A percentile compares a stretch with the other conserved stretches of the same genome.
Evolutionary conservation across 2,113 vertebrate species (phyloP).

Genomic region (Sebastes fasciatus): DNA sequence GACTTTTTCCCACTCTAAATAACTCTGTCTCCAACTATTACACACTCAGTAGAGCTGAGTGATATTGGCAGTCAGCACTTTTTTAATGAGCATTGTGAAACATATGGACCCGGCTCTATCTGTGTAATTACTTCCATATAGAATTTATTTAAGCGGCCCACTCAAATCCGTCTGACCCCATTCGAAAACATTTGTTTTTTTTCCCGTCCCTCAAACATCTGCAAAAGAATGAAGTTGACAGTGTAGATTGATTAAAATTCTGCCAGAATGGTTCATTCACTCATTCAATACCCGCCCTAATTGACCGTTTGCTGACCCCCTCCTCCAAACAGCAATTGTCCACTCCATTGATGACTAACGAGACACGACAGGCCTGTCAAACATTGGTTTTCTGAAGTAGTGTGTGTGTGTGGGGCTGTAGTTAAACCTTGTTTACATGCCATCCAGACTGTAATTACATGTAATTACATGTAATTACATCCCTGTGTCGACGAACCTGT

Average conservation of each 20-base stretch:
- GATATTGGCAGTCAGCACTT: neutral
- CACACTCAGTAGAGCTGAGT: neutral
- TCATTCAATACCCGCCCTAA: neutral
- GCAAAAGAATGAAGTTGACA: neutral
- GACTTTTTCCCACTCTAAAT: neutral
- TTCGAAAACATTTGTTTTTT: neutral
- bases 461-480: no score
- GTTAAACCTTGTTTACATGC: neutral
- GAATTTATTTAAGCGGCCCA: neutral
- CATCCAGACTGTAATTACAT: neutral
- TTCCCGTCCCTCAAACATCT: neutral
- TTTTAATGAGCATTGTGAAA: constrained; percentile 21
- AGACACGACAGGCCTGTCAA: neutral
- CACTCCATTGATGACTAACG: neutral
- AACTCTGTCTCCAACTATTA: neutral
- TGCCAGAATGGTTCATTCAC: neutral
- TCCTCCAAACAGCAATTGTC: neutral
- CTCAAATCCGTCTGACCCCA: neutral
- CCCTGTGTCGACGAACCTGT: neutral
- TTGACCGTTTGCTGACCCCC: neutral
- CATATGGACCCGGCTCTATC: neutral
- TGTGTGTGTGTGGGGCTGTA: neutral
- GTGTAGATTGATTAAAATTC: neutral
- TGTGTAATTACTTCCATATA: constrained; percentile 23
- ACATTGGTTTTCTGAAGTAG: neutral